phyloP scores from a whole-genome alignment of 2,888 invertebrate species.

The Hirtodrosophila confusa region DNA sequence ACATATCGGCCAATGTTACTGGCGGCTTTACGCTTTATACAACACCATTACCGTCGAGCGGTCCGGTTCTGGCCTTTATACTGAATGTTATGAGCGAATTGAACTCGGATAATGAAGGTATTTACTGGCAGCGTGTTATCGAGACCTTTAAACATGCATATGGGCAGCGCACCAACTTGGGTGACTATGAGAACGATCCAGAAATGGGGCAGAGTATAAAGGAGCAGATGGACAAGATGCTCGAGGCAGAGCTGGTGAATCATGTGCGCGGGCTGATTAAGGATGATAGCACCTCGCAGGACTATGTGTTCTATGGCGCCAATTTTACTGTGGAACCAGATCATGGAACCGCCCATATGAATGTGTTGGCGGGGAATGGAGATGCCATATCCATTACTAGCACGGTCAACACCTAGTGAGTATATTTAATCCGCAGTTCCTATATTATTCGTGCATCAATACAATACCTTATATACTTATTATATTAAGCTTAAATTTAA shows the following conservation, averaged over 20 bases:
- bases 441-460: no score
- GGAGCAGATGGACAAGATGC: slow-evolving; percentile 86
- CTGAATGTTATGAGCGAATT: slow-evolving; percentile 90
- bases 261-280: slow-evolving; percentile 85
- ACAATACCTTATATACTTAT: no score
- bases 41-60: slow-evolving; percentile 93
- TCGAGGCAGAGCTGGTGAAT: slow-evolving; percentile 87
- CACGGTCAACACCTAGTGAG: slow-evolving; percentile 88
- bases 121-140: slow-evolving; percentile 90
- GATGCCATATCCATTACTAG: slow-evolving; percentile 95
- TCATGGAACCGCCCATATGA: slow-evolving; percentile 95
- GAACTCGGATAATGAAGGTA: slow-evolving; percentile 51
- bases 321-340: slow-evolving; percentile 87
- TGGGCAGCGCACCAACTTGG: slow-evolving; percentile 92
- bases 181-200: slow-evolving; percentile 86
- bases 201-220: slow-evolving; percentile 60
- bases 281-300: slow-evolving; percentile 86
- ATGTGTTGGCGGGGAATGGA: slow-evolving; percentile 93
- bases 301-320: slow-evolving; percentile 90
- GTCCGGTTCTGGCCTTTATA: slow-evolving; percentile 91
- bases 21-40: slow-evolving; percentile 89
- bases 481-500: no score
- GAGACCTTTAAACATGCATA: slow-evolving; percentile 97
- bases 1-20: slow-evolving; percentile 86
- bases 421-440: background rate